Evolutionary conservation across 2,113 vertebrate species (phyloP), one percentile per base, ranked within the genome.

Genomic region (Dissostichus mawsoni): DNA sequence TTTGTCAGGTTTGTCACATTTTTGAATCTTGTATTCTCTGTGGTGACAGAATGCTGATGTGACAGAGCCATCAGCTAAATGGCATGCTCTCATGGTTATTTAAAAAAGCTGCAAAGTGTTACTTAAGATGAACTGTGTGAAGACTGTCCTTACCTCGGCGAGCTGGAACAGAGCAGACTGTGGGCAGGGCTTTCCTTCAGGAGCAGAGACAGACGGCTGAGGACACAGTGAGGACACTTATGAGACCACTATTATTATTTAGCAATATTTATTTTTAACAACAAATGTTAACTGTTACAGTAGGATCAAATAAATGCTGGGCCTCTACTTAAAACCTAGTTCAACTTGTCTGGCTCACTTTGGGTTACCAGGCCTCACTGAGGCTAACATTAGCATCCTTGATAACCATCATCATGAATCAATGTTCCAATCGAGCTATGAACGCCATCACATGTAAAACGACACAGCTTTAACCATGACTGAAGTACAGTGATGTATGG

Each of bases 101-200:
- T 4, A n/a, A 62, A n/a, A 14, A 58, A 44, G n/a, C 57, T 44
- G 16, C 11, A 10, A 8, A 11, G 44, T 11, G 44, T 53, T 9
- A 48, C 13, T n/a, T 41, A 17, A 20, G 20, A 74, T 78, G 1
- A 10, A 16, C 0, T 18, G 5, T 11, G 45, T 52, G 3, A 18
- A 33, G 36, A 55, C 4, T 17, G 25, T 14, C 11, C 79, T 84
- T 96, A 97, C 95, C 95, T 98, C 95, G 90, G 96, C 96, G 68
- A 97, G 95, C 88, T 96, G 96, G 94, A 98, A 97, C 84, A 96
- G 96, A 62, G 96, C 94, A 13, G 96, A 96, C 91, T 95, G 95
- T 83, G 96, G 94, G 91, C 94, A 97, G 25, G 95, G 94, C 91
- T 96, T 96, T 18, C 86, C 95, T 89, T 96, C 95, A 89, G 93